Evolutionary conservation across 2,113 vertebrate genomes (phyloP).

Genomic region (Benitochromis conjunctus): DNA sequence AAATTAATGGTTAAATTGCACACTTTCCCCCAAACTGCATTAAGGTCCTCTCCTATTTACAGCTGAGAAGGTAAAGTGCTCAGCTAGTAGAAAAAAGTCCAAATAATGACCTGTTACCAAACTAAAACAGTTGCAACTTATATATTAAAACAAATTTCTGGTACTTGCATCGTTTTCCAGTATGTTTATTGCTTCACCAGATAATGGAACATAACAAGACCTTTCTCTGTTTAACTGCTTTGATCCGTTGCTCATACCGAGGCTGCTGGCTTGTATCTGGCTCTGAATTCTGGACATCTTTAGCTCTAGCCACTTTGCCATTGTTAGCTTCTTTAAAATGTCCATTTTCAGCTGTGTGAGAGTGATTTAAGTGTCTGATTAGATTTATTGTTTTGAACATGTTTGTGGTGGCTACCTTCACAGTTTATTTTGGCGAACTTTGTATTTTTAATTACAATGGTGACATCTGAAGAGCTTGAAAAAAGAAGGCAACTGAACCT

Average conservation of each 20-base stretch:
- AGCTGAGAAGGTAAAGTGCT: not conserved
- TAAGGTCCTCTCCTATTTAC: not conserved
- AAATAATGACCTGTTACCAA: not conserved
- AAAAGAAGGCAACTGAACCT: not conserved
- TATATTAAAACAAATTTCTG: not conserved
- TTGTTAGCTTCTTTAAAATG: not conserved
- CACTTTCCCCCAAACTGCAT: not conserved
- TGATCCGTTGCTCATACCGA: not conserved
- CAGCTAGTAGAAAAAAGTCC: not conserved
- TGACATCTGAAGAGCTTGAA: not conserved
- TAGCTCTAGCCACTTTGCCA: not conserved
- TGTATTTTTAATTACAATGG: not conserved
- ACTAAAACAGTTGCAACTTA: not conserved
- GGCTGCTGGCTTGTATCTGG: not conserved
- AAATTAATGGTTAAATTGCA: not conserved
- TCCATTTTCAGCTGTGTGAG: not conserved
- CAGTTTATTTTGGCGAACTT: not conserved
- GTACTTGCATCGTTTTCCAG: not conserved
- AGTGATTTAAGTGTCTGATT: not conserved
- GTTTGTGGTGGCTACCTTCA: not conserved
- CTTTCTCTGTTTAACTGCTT: not conserved
- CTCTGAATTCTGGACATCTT: not conserved
- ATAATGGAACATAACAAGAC: not conserved
- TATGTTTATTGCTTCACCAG: not conserved
- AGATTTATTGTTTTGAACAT: not conserved